These are phyloP conservation scores for Danio choprae DNA, from an alignment of 2,797 vertebrate genomes.

Conservation along the genomic window DNA sequence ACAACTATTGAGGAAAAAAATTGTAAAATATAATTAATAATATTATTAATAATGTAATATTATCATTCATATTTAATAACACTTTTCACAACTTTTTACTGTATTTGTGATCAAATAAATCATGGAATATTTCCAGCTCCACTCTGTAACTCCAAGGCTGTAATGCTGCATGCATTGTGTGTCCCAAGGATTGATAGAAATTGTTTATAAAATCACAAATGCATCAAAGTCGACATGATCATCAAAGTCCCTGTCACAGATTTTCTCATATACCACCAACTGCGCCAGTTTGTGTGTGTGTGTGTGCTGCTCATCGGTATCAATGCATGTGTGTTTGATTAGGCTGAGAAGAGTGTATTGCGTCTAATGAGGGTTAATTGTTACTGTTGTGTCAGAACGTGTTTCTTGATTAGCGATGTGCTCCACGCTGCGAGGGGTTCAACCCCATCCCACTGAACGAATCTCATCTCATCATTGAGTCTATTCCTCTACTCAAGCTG, in stretches of 20 bases:
- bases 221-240: background rate
- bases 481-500: constrained; percentile 29
- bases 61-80: no score
- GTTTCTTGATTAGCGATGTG: constrained; percentile 58
- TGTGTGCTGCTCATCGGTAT: constrained; percentile 13
- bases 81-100: no score
- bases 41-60: no score
- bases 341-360: constrained; percentile 50
- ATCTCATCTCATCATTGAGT: constrained; percentile 44
- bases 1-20: no score
- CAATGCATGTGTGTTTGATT: constrained; percentile 39
- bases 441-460: constrained; percentile 32
- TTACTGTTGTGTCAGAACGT: constrained; percentile 56
- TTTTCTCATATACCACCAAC: background rate
- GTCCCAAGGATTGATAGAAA: no score
- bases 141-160: background rate
- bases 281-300: constrained; percentile 3
- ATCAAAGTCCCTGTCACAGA: constrained; percentile 6
- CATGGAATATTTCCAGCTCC: background rate
- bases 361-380: constrained; percentile 62
- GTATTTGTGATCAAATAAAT: background rate
- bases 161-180: no score
- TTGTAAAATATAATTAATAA: no score
- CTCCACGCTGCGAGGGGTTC: constrained; percentile 42
- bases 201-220: background rate